Conservation (phyloP, 2,113 vertebrate genomes). For the Leptosomus discolor region DNA sequence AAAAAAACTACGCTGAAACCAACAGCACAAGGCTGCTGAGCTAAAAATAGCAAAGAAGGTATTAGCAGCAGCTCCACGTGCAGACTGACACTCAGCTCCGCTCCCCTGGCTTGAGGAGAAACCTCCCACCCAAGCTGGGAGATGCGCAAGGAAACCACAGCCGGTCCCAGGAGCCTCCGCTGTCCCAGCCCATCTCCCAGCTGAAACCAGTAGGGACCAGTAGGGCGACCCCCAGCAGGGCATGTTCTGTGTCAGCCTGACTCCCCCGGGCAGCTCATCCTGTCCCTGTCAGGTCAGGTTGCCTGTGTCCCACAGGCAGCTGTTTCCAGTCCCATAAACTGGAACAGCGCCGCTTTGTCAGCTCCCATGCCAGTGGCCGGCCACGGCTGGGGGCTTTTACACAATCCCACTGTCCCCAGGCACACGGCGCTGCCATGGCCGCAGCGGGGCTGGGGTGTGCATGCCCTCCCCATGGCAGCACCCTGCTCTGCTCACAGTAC, state of each 20-base stretch:
- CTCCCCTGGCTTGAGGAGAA: background rate
- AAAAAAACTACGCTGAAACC: background rate
- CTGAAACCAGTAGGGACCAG: background rate
- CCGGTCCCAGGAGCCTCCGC: rapidly evolving
- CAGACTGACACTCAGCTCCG: background rate
- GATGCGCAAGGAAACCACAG: background rate
- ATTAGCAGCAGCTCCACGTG: background rate
- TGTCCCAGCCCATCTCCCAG: background rate
- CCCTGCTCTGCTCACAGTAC: background rate
- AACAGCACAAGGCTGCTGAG: conserved; percentile 21
- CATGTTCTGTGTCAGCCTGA: background rate
- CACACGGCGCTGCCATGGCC: background rate
- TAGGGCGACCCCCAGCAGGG: rapidly evolving
- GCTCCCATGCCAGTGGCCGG: background rate
- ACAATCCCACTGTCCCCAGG: background rate
- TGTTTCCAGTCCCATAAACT: conserved; percentile 7
- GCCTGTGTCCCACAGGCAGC: background rate
- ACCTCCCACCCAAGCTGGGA: background rate
- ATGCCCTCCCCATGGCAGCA: rapidly evolving
- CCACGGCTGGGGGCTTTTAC: background rate
- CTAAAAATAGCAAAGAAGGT: conserved; percentile 61
- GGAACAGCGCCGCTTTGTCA: background rate
- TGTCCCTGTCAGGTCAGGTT: background rate
- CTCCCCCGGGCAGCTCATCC: background rate
- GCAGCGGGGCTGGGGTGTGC: rapidly evolving